Base-by-base conservation (phyloP, 2,113 vertebrate genomes). In the Leucosticte australis region DNA sequence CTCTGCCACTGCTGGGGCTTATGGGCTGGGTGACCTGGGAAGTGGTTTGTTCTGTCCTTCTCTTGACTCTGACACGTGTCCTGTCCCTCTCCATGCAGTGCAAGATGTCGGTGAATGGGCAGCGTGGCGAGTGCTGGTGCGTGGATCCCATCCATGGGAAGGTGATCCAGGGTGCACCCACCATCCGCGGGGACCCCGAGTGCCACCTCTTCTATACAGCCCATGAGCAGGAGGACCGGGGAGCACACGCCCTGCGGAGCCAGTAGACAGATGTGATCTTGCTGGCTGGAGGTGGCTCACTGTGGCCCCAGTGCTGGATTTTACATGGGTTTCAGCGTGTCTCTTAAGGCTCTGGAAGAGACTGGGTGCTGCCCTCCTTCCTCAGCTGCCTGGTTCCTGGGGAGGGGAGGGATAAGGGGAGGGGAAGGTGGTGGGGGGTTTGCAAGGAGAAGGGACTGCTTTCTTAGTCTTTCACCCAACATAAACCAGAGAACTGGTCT, bases 91-190 rank as follows among this genome's bases (percentile, higher is more conserved):
- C 55, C 24, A 4, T 53, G n/a, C 97, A 99, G 99, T 99, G 99
- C 97, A 99, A 99, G 98, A 99, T 99, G 98, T 99, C 99, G 16
- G 98, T 98, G 97, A 99, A 99, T 0, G 99, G 99, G 92, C 99
- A 99, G 97, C 98, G 99, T 37, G 99, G 99, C 4, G 99, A 99
- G 97, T 99, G 99, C 96, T 99, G 99, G 99, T 99, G 99, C 1
- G 99, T 99, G 88, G 98, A 99, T 96, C 99, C 99, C 55, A 97
- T 98, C 90, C 99, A 99, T 0, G 99, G 99, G 77, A 97, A 98
- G 93, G 97, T 98, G 96, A 98, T 99, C 94, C 97, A 98, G 60
- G 98, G 97, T 0, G 98, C 99, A 1, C 98, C 98, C 59, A 98
- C 96, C 93, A 97, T 99, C 89, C 98, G 99, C 4, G 99, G 99